Base-by-base conservation (phyloP, 2,888 invertebrate genomes). In the Clanis bilineata region DNA sequence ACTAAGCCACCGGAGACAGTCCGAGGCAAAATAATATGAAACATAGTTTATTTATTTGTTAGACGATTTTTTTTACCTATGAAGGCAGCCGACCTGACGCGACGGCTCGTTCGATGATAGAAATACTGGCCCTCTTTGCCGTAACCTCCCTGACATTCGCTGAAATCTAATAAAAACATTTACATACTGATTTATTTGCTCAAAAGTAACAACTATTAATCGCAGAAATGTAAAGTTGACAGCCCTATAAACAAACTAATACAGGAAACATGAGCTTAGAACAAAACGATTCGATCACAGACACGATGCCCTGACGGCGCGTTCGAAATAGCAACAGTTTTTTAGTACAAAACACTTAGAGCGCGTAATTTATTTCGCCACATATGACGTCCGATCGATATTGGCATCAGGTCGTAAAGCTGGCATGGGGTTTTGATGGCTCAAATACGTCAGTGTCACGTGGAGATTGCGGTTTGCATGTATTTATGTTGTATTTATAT, bases 291-390 rank as follows among this genome's bases (percentile, higher is more conserved):
- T 18, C 25, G 25, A 47, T 45, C 23, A n/a, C n/a, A 9, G 22
- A 15, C 25, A 47, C 23, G 45, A 44, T 45, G 23, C 45, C 28
- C 57, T 18, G 55, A 44, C 59, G 28, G 32, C 32, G 38, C 18
- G 57, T 36, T 55, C 32, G 61, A 57, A 61, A 61, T 61, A 61
- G 61, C 28, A 9, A 54, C 54, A 23, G 57, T 61, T 61, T 61
- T 64, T 67, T 65, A 62, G 57, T 63, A 61, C 58, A 61, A 67
- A 71, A 71, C 71, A 72, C 72, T 71, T 71, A 71, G 25, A 23
- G 43, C 18, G 38, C n/a, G 70, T 71, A 66, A 71, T 71, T 72
- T 71, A 70, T 72, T 71, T 66, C 66, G 70, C 71, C 72, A 65
- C 61, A 63, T 58, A 65, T 72, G 72, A 69, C 72, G 72, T 71